These are phyloP conservation scores for Netelia fuscicornis DNA, from an alignment of 2,888 invertebrate genomes.

Conservation along the genomic window DNA sequence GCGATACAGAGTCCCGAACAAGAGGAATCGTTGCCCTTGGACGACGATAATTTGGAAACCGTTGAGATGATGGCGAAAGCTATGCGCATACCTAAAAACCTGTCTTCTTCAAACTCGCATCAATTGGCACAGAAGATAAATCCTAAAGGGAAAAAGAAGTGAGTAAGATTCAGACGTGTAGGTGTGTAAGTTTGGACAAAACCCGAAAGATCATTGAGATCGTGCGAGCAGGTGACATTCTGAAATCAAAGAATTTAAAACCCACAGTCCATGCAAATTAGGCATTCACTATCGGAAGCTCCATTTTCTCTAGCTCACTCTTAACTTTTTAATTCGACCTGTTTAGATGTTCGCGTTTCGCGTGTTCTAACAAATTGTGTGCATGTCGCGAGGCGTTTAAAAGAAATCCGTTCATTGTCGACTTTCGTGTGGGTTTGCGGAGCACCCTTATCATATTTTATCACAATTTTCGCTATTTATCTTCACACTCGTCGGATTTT, in stretches of 20 bases:
- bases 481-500: not conserved
- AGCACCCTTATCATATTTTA: not conserved
- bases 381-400: slow-evolving; percentile 40
- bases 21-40: slow-evolving; percentile 63
- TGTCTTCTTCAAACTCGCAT: slow-evolving; percentile 67
- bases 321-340: not conserved
- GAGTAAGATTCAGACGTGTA: slow-evolving; percentile 68
- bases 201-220: slow-evolving; percentile 13
- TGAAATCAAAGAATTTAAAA: slow-evolving; percentile 62
- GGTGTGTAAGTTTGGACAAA: not conserved
- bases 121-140: slow-evolving; percentile 74
- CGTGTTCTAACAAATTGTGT: slow-evolving; percentile 43
- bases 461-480: not conserved
- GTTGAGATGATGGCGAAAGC: slow-evolving; percentile 74
- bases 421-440: slow-evolving; percentile 16
- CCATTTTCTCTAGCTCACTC: not conserved
- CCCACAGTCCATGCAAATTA: slow-evolving; percentile 49
- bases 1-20: slow-evolving; percentile 80
- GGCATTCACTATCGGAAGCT: slow-evolving; percentile 14
- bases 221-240: slow-evolving; percentile 36
- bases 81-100: slow-evolving; percentile 70
- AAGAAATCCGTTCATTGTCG: slow-evolving; percentile 1
- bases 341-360: slow-evolving; percentile 11
- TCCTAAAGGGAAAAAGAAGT: slow-evolving; percentile 82
- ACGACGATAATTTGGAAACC: slow-evolving; percentile 76